These are phyloP conservation scores for Monarcha castaneiventris DNA, from an alignment of 2,113 vertebrate genomes.

Conservation along the genomic window DNA sequence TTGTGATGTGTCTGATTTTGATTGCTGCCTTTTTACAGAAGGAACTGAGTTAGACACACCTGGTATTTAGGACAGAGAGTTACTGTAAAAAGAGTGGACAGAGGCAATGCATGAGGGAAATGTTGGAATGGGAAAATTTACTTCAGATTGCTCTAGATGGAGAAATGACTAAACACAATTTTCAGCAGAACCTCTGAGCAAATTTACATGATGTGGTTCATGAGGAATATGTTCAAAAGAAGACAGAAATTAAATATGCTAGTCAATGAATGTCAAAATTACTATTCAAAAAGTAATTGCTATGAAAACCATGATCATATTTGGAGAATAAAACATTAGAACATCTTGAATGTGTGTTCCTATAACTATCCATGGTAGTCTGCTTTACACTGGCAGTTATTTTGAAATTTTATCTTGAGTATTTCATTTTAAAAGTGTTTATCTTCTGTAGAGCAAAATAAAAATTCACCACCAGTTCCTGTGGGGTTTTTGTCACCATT, in stretches of 20 bases:
- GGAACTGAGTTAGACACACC: background rate
- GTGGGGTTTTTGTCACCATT: constrained; percentile 1
- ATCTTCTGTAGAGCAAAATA: background rate
- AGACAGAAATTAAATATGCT: background rate
- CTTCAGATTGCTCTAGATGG: background rate
- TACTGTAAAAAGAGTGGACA: background rate
- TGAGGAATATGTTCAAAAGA: background rate
- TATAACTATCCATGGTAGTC: background rate
- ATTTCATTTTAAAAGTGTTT: background rate
- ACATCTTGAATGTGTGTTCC: background rate
- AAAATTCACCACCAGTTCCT: background rate
- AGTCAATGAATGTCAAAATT: background rate
- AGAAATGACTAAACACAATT: background rate
- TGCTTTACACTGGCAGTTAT: background rate
- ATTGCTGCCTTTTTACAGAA: background rate
- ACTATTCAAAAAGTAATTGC: background rate
- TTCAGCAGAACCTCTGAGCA: background rate
- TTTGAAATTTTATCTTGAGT: constrained; percentile 8
- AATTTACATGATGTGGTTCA: background rate
- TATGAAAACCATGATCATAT: background rate
- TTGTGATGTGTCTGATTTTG: background rate
- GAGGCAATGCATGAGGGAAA: background rate
- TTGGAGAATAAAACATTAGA: background rate
- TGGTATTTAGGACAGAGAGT: background rate
- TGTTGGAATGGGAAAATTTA: background rate